phyloP scores from a whole-genome alignment of 1,140 invertebrate genomes.

The Vollenhovia emeryi region DNA sequence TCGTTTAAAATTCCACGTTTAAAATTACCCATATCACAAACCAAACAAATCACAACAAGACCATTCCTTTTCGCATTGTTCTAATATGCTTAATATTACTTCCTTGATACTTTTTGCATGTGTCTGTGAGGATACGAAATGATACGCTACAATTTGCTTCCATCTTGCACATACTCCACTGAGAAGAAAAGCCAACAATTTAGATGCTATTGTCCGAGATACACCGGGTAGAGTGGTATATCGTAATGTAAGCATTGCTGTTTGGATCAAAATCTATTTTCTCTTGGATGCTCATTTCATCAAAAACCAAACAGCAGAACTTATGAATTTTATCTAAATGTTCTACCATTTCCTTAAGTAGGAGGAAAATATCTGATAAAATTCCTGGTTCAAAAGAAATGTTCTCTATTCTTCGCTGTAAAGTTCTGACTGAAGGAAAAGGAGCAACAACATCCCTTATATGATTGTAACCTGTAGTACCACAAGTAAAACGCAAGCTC shows the following conservation, averaged over 20 bases:
- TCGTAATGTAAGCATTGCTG: not conserved
- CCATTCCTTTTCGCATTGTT: slow-evolving; percentile 2
- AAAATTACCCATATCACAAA: slow-evolving; percentile 9
- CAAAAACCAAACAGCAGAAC: not conserved
- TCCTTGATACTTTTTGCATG: not conserved
- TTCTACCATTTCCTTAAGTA: not conserved
- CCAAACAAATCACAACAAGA: slow-evolving; percentile 1
- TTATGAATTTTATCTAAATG: not conserved
- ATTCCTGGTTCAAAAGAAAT: slow-evolving; percentile 19
- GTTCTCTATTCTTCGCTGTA: not conserved
- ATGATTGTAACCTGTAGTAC: slow-evolving; percentile 4
- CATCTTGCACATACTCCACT: not conserved
- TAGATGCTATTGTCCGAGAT: not conserved
- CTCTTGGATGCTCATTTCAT: not conserved
- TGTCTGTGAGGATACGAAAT: not conserved
- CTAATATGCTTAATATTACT: slow-evolving; percentile 1
- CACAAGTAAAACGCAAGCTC: not conserved
- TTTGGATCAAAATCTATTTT: slow-evolving; percentile 8
- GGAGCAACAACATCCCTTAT: not conserved
- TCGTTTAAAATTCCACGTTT: slow-evolving; percentile 1
- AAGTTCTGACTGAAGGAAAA: not conserved
- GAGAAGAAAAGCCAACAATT: not conserved
- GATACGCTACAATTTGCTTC: not conserved
- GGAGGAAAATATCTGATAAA: not conserved
- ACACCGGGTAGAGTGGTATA: not conserved